phyloP scores from a whole-genome alignment of 2,797 vertebrate genomes.

The Amblyopsis hoosieri region DNA sequence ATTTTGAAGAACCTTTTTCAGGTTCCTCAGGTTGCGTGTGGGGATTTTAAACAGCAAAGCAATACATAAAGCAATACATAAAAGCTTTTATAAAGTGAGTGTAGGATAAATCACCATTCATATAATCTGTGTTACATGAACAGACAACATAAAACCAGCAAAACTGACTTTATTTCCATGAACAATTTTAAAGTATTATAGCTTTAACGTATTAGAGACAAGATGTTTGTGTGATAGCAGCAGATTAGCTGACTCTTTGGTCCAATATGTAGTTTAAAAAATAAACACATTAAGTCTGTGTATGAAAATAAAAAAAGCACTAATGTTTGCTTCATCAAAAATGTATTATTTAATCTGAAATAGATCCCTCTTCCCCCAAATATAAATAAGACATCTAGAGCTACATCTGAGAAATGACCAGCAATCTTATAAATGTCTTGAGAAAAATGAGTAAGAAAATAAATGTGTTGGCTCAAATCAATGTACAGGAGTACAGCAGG shows the following conservation, averaged over 20 bases:
- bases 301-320: constrained; percentile 65
- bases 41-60: no score
- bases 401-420: constrained; percentile 78
- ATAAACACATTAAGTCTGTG: constrained; percentile 62
- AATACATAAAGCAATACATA: no score
- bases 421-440: constrained; percentile 71
- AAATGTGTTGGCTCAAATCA: constrained; percentile 69
- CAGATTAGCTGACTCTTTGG: constrained; percentile 74
- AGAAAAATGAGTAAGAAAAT: constrained; percentile 47
- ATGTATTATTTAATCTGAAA: constrained; percentile 49
- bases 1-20: no score
- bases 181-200: no score
- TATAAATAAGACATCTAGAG: constrained; percentile 62
- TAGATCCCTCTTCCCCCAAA: constrained; percentile 49
- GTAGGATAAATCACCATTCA: no score
- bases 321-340: constrained; percentile 53
- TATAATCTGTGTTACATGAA: no score
- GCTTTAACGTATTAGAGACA: constrained; percentile 20
- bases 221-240: constrained; percentile 13
- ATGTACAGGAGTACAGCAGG: constrained; percentile 77
- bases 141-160: no score
- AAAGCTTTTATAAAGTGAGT: no score
- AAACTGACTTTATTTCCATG: no score
- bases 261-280: constrained; percentile 69
- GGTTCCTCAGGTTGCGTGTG: no score